Evolutionary conservation across 1,140 invertebrate species (phyloP).

Genomic region (Tribolium castaneum): DNA sequence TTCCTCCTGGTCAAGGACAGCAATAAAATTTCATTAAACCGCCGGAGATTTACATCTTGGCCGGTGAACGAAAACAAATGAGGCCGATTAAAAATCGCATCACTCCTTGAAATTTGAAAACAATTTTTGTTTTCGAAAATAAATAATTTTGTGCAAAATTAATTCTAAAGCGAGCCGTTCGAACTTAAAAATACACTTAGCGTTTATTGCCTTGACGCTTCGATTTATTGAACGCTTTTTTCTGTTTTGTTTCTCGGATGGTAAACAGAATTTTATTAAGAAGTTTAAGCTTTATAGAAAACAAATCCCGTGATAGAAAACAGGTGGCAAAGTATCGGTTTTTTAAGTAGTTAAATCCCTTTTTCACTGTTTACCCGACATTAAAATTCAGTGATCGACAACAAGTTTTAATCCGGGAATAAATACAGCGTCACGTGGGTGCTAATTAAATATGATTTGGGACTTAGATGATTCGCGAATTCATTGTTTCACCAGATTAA

Average conservation of each 20-base stretch:
- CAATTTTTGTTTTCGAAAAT: neutral
- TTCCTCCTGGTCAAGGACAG: neutral
- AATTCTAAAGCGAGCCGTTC: neutral
- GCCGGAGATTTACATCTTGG: slow-evolving; percentile 3
- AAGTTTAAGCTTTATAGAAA: neutral
- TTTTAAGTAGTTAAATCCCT: neutral
- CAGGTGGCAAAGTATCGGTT: neutral
- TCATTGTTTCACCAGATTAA: slow-evolving; percentile 9
- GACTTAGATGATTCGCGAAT: slow-evolving; percentile 8
- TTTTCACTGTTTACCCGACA: neutral
- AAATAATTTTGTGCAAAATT: neutral
- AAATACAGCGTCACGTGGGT: neutral
- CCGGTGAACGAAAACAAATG: slow-evolving; percentile 1
- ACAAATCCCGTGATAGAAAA: neutral
- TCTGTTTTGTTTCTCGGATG: neutral
- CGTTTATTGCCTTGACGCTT: neutral
- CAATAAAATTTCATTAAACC: slow-evolving; percentile 9
- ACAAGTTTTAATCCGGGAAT: neutral
- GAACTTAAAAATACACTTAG: neutral
- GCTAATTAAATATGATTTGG: neutral
- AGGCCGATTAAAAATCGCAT: neutral
- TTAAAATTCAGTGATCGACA: neutral
- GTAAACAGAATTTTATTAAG: slow-evolving; percentile 15
- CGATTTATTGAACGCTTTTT: neutral
- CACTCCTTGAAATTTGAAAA: slow-evolving; percentile 8